Conservation (phyloP, 2,113 vertebrate species). For the Orientallactaga bullata region DNA sequence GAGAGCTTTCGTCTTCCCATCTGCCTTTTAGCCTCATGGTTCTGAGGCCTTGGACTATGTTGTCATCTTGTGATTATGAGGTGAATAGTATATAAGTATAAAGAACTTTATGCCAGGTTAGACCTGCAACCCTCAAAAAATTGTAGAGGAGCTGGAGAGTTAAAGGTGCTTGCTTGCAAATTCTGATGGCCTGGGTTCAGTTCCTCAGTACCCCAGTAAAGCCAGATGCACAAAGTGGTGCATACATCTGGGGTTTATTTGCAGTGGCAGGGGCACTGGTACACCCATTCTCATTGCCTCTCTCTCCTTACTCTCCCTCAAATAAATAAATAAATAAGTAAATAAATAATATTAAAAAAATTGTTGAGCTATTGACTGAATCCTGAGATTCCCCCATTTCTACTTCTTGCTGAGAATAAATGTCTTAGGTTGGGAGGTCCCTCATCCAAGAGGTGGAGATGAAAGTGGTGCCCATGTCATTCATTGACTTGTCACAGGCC, state of each 20-base stretch:
- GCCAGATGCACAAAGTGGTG: too few species aligned
- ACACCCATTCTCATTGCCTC: too few species aligned
- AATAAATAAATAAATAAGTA: too few species aligned
- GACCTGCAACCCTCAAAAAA: not conserved
- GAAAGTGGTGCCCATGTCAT: not conserved
- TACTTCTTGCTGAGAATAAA: conserved; percentile 37
- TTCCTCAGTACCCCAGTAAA: too few species aligned
- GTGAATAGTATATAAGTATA: not conserved
- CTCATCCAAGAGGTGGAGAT: not conserved
- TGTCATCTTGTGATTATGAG: not conserved
- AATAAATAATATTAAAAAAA: too few species aligned
- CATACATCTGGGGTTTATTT: too few species aligned
- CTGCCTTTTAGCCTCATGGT: not conserved
- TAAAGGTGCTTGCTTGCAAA: too few species aligned
- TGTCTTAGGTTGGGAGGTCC: not conserved
- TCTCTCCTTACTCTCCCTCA: too few species aligned
- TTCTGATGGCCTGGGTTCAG: too few species aligned
- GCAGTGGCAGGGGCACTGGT: too few species aligned
- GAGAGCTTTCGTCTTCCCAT: not conserved
- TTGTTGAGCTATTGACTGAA: not conserved
- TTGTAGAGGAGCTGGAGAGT: too few species aligned
- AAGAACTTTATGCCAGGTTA: not conserved
- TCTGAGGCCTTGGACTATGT: not conserved
- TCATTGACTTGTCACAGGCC: not conserved
- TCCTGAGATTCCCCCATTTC: not conserved